A percentile compares a stretch with the other conserved stretches of the same genome.
phyloP scores from a whole-genome alignment of 2,113 vertebrate species.

The Puntigrus tetrazona region DNA sequence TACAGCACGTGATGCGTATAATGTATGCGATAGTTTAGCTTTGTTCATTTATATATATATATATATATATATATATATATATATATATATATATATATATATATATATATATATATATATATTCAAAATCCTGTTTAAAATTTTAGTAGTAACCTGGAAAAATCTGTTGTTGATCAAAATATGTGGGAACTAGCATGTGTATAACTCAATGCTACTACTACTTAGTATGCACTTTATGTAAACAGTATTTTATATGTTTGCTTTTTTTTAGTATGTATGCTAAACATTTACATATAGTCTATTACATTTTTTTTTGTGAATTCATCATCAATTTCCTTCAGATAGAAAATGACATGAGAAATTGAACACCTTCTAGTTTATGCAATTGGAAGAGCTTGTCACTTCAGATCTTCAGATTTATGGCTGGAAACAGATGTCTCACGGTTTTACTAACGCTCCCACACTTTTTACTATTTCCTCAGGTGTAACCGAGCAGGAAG shows the following conservation, averaged over 20 bases:
- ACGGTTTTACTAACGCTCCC: neutral
- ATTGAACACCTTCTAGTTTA: neutral
- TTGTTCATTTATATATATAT: too few species aligned
- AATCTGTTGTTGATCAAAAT: neutral
- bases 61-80: too few species aligned
- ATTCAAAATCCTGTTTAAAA: too few species aligned
- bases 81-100: too few species aligned
- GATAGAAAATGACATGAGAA: neutral
- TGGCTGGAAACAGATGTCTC: neutral
- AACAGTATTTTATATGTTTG: neutral
- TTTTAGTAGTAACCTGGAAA: neutral
- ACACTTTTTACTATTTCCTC: slow-evolving; percentile 23
- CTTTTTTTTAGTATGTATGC: neutral
- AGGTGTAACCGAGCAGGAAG: slow-evolving; percentile 29
- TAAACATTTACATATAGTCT: neutral
- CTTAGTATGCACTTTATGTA: neutral
- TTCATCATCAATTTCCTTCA: neutral
- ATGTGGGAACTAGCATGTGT: neutral
- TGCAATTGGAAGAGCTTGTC: slow-evolving; percentile 1
- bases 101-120: too few species aligned
- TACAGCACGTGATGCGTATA: neutral
- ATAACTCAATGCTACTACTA: neutral
- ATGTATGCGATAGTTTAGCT: neutral
- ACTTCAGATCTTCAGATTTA: slow-evolving; percentile 4
- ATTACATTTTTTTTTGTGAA: neutral